phyloP scores from a whole-genome alignment of 2,797 vertebrate species.

The Mormyrus proboscirostris region DNA sequence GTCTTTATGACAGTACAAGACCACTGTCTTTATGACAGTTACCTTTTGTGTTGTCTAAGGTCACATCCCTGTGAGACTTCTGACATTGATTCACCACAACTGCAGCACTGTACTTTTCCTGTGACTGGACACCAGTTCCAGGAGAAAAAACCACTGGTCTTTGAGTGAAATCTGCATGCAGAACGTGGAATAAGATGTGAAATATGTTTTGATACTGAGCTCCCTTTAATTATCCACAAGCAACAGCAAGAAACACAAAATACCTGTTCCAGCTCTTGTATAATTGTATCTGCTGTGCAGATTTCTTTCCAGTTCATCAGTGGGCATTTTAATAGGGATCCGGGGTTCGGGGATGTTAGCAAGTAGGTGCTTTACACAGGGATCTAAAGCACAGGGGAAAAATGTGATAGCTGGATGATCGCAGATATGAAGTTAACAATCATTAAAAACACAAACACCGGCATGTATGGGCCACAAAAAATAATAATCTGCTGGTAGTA shows the following conservation, averaged over 20 bases:
- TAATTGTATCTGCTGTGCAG: constrained; percentile 13
- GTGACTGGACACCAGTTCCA: background rate
- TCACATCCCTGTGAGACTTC: background rate
- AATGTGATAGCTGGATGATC: too few relatives aligned
- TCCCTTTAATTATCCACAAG: background rate
- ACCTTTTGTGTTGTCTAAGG: background rate
- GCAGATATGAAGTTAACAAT: too few relatives aligned
- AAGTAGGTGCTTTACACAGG: background rate
- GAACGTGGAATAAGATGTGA: background rate
- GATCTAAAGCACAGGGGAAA: constrained; percentile 25
- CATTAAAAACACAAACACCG: background rate
- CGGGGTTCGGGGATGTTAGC: constrained; percentile 11
- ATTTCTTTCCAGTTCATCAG: constrained; percentile 23
- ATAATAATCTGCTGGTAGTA: background rate
- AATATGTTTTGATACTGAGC: background rate
- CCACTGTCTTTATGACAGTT: background rate
- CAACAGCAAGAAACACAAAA: background rate
- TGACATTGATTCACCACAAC: background rate
- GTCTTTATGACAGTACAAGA: background rate
- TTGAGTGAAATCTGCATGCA: background rate
- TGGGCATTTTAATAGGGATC: background rate
- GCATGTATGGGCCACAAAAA: background rate
- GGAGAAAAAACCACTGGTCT: background rate
- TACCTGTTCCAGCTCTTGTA: constrained; percentile 3
- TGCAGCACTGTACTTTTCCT: background rate